These are phyloP conservation scores for Bufo bufo DNA, from an alignment of 2,113 vertebrate species.

Conservation along the genomic window DNA sequence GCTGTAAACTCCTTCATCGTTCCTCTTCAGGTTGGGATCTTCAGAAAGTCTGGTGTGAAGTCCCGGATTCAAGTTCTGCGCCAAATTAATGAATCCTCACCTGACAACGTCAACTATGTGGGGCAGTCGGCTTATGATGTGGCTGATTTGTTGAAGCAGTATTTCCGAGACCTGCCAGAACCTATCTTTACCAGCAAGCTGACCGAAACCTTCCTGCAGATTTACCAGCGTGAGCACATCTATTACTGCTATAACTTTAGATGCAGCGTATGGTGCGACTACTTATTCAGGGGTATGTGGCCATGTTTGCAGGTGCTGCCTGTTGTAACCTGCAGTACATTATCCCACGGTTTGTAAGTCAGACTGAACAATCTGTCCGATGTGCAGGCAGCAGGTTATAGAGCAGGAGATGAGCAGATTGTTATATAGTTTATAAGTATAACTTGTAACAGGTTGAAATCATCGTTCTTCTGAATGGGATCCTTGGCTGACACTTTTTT, in stretches of 20 bases:
- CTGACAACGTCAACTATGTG: constrained; percentile 78
- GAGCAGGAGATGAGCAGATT: too few relatives aligned
- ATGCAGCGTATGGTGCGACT: background rate
- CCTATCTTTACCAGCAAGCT: constrained; percentile 87
- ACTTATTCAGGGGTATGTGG: too few relatives aligned
- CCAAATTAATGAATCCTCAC: constrained; percentile 81
- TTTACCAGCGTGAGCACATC: constrained; percentile 81
- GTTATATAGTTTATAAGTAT: background rate
- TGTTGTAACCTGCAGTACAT: too few relatives aligned
- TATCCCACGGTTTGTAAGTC: too few relatives aligned
- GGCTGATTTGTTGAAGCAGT: constrained; percentile 86
- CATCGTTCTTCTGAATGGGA: background rate
- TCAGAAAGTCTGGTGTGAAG: constrained; percentile 86
- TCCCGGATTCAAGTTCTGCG: constrained; percentile 83
- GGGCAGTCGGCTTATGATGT: constrained; percentile 86
- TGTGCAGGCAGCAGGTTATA: too few relatives aligned
- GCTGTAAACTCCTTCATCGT: background rate
- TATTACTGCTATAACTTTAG: background rate
- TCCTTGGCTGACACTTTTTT: background rate
- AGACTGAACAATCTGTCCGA: too few relatives aligned
- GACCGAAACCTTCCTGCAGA: constrained; percentile 83
- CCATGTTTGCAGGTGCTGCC: too few relatives aligned
- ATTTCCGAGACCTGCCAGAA: constrained; percentile 85
- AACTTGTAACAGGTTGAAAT: background rate
- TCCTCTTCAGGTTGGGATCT: constrained; percentile 79